Base-by-base conservation (phyloP, 2,888 invertebrate species). In the Patella depressa region DNA sequence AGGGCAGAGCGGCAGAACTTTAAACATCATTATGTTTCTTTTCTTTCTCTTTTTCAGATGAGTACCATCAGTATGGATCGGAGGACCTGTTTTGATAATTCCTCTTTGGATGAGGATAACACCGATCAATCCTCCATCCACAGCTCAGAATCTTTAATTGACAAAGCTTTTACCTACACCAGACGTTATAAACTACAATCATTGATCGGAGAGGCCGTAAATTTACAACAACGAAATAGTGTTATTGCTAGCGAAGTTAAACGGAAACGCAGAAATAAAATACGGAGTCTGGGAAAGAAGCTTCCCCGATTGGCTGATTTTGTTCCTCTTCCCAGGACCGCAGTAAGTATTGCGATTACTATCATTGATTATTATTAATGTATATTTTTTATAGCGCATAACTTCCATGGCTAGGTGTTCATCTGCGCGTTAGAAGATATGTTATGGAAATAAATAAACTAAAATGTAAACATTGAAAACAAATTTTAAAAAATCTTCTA, bases 121-220 rank as follows among this genome's bases (percentile, higher is more conserved):
- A 19, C 65, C 9, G 65, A 65, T 24, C 19, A 19, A 24, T 65
- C 65, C 12, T 19, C 19, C 24, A 65, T 65, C 19, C 45, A 45
- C 45, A 65, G 65, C 14, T 65, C 65, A 0, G 65, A 65, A 65
- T 65, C 65, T 65, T 24, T 65, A 24, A 65, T 65, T 0, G 65
- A 65, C 11, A 65, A 24, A 24, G 65, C 65, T 65, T 65, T 65
- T 65, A 65, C 65, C 11, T 65, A 65, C 65, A 65, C 65, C 4
- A 65, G 24, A 24, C 19, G 24, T 19, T 65, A 24, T 65, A 65
- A 5, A 65, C 65, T 65, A 9, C 65, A 65, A 14, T 24, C 65
- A 65, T 12, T 65, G 11, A 65, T 65, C 3, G 65, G 65, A 4
- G 65, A 65, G 65, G 65, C 65, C 19, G 4, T 65, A 9, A 24